Conservation (phyloP, 2,113 vertebrate genomes). For the Istiophorus platypterus region DNA sequence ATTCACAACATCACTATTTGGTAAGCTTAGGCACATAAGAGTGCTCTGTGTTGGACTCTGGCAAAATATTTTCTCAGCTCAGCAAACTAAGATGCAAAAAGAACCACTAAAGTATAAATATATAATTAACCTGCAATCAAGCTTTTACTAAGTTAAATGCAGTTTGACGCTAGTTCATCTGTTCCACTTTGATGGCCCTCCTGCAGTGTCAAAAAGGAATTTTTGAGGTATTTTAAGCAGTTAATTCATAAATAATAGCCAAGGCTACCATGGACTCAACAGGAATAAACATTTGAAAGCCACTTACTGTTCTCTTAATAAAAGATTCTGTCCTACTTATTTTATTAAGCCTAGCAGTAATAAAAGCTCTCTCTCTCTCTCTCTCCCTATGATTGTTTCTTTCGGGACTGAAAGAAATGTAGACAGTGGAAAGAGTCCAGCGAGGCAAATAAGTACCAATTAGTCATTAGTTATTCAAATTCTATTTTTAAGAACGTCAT, state of each 20-base stretch:
- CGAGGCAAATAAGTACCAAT: constrained; percentile 1
- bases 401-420: not conserved
- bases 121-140: constrained; percentile 27
- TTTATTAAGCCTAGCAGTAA: constrained; percentile 27
- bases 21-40: not conserved
- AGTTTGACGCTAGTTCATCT: constrained; percentile 36
- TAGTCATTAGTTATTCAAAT: constrained; percentile 16
- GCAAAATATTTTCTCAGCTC: not conserved
- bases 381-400: not conserved
- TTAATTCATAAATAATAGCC: constrained; percentile 63
- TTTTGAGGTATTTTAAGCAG: constrained; percentile 48
- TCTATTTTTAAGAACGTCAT: not conserved
- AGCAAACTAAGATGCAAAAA: not conserved
- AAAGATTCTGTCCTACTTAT: constrained; percentile 45
- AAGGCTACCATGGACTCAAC: constrained; percentile 18
- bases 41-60: not conserved
- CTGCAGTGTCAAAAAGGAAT: constrained; percentile 24
- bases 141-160: constrained; percentile 30
- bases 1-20: not conserved
- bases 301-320: constrained; percentile 39
- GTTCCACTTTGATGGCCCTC: constrained; percentile 34
- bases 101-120: not conserved
- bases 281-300: constrained; percentile 58
- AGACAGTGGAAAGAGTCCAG: constrained; percentile 25
- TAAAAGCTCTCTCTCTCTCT: constrained; percentile 11